Evolutionary conservation across 2,113 vertebrate genomes (phyloP), one percentile per base, ranked within the genome.

Genomic region (Fregata magnificens): DNA sequence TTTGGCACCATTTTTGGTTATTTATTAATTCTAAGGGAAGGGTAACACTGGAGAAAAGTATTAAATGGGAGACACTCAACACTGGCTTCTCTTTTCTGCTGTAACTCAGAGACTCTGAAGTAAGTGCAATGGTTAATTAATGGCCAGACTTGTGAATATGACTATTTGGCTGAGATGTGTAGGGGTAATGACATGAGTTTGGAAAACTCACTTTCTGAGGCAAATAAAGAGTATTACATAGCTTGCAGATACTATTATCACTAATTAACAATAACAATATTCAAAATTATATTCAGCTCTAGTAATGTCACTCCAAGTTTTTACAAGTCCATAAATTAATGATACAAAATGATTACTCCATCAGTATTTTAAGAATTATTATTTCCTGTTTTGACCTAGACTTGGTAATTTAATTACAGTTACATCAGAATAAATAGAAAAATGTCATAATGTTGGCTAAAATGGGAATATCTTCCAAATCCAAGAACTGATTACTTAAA

Each of bases 361-460:
- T 44, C 52, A 82, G 36, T 86, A 74, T 71, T 81, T 93, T 32
- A 91, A 82, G 17, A 76, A 56, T 2, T 34, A 84, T 65, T 63
- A 88, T 81, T 94, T 97, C 86, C 80, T 89, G 81, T 91, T 95
- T 90, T 96, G 85, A 86, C 42, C 34, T 58, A 90, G 59, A 66
- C 36, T 89, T 89, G 32, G 42, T 40, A 44, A 79, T 88, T 86
- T 89, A 91, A 86, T 93, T 79, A 82, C 36, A 67, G 31, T 92
- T 92, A 89, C 86, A 86, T 91, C 91, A 95, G 83, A 89, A 95
- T 45, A 81, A 91, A 93, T 95, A 25, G 67, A 88, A 92, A 86
- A 86, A 92, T 88, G 77, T 86, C 70, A 67, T 78, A 32, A 82
- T 15, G 36, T 93, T 90, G 56, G 52, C 77, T 89, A 76, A 72